These are phyloP conservation scores for Butorides virescens DNA, from an alignment of 2,113 vertebrate genomes.

Conservation along the genomic window DNA sequence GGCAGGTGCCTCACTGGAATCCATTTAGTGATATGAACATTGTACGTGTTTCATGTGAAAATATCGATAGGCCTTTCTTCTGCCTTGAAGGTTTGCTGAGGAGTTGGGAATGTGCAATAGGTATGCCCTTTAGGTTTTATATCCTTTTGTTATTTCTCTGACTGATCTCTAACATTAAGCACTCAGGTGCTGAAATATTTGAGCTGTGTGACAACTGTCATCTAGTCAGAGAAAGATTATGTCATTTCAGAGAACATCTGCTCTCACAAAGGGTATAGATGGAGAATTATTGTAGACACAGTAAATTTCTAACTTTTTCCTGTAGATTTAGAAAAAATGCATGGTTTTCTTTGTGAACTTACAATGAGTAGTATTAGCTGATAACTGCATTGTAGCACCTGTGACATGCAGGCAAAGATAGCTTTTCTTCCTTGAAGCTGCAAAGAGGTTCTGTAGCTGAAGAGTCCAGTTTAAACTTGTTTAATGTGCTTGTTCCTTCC, in stretches of 20 bases:
- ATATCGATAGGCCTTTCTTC: background rate
- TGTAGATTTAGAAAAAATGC: background rate
- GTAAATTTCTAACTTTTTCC: background rate
- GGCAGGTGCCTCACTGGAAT: background rate
- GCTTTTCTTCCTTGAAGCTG: background rate
- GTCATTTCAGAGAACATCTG: background rate
- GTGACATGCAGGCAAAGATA: background rate
- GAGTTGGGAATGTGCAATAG: background rate
- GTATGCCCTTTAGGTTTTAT: background rate
- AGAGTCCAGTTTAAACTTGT: background rate
- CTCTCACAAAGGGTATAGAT: background rate
- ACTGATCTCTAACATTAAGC: conserved; percentile 8
- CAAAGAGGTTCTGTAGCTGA: background rate
- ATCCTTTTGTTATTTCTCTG: background rate
- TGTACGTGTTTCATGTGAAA: background rate
- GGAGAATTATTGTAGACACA: background rate
- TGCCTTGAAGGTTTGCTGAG: background rate
- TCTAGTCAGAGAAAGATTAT: background rate
- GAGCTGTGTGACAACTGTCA: background rate
- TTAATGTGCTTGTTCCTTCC: background rate
- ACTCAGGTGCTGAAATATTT: background rate
- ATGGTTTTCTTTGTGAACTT: background rate
- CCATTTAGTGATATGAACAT: background rate
- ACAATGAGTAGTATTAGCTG: background rate
- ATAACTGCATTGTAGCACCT: background rate